Percentiles rank a stretch among this genome's conserved stretches.
These are phyloP conservation scores for Orchesella cincta DNA, from an alignment of 1,140 invertebrate species.

Conservation along the genomic window DNA sequence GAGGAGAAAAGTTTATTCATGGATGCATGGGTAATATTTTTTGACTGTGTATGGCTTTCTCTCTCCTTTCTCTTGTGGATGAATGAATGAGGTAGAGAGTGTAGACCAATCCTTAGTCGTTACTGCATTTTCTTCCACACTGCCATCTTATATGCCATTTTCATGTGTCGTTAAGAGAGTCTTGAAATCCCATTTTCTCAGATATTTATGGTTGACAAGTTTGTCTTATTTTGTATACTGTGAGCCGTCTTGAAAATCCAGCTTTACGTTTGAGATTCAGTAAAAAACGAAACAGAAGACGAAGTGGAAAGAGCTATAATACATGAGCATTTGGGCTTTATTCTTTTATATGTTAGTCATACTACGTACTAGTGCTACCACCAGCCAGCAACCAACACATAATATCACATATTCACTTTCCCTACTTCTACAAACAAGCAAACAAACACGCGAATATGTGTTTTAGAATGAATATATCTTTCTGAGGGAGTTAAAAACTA, in stretches of 20 bases:
- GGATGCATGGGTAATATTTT: neutral
- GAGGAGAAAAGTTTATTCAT: neutral
- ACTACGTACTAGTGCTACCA: neutral
- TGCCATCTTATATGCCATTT: neutral
- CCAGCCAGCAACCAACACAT: neutral
- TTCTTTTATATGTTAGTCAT: neutral
- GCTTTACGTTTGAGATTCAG: neutral
- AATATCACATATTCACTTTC: neutral
- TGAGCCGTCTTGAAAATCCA: neutral
- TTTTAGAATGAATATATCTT: too few species aligned
- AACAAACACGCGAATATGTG: too few species aligned
- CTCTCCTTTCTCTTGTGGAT: neutral
- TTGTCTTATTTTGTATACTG: constrained; percentile 1
- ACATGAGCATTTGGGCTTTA: too few species aligned
- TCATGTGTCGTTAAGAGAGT: constrained; percentile 9
- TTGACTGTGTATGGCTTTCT: too few species aligned
- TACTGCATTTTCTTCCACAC: neutral
- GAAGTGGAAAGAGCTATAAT: too few species aligned
- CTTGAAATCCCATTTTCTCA: constrained; percentile 12
- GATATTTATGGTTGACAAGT: constrained; percentile 21
- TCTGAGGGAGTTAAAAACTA: too few species aligned
- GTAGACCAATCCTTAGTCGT: neutral
- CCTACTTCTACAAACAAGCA: too few species aligned
- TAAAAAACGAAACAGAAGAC: neutral
- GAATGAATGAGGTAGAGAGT: neutral